Base-by-base conservation (phyloP, 2,888 invertebrate genomes). In the Hemistola chrysoprasaria region DNA sequence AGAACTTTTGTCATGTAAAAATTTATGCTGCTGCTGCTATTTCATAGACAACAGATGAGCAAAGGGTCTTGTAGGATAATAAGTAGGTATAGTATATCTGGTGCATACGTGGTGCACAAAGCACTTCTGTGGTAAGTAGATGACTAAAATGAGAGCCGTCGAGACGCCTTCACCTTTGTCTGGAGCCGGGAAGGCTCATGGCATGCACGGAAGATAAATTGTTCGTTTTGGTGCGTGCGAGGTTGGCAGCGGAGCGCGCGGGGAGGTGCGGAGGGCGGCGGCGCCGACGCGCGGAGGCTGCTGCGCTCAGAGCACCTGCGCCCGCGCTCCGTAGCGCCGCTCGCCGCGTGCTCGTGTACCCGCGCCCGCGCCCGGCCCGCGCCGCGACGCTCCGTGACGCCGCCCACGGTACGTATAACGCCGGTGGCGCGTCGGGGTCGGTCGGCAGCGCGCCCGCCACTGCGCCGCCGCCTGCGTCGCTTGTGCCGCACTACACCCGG, bases 241-340 rank as follows among this genome's bases (percentile, higher is more conserved):
- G 73, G 65, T 72, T 50, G 65, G 69, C 71, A 71, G 65, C 75
- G 72, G 74, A 68, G 75, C 63, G 76, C 57, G 73, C 71, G 78
- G 72, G 71, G 84, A 76, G 84, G 88, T 62, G 84, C 84, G 90
- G 90, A 78, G 89, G 88, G 79, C 70, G 80, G 89, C 87, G 89
- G 89, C 87, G 90, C 86, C 90, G 86, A 90, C 84, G 89, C 85
- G 86, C 87, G 85, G 88, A 82, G 87, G 88, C 87, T 90, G 91
- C 90, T 86, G 91, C 91, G 91, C 91, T 91, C 92, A 91, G 92
- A 92, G 92, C 92, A 92, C 92, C 91, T 91, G 91, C 91, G 91
- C 90, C 91, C 88, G 87, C 88, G 89, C 79, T 87, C 90, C 79
- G 90, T 78, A 82, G 89, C 90, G 81, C 90, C 90, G 81, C 83